phyloP scores from a whole-genome alignment of 2,113 vertebrate species.

The zebrafish (Danio rerio) region GRCz12tu NC_133184.1:39179001-39179500 shows the following conservation, averaged over 20 bases:
- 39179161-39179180: slow-evolving; percentile 63
- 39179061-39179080: slow-evolving; percentile 1
- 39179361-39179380: not conserved
- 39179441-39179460: too few relatives aligned
- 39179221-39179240: slow-evolving; percentile 62
- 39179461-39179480: too few relatives aligned
- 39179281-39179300: slow-evolving; percentile 45
- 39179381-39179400: too few relatives aligned
- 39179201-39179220: slow-evolving; percentile 64
- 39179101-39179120: slow-evolving; percentile 37
- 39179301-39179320: slow-evolving; percentile 27
- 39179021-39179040: too few relatives aligned
- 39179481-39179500: too few relatives aligned
- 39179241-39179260: slow-evolving; percentile 67
- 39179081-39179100: slow-evolving; percentile 22
- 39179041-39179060: not conserved
- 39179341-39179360: too few relatives aligned
- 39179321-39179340: slow-evolving; percentile 12
- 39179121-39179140: slow-evolving; percentile 29
- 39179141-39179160: slow-evolving; percentile 67
- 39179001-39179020: too few relatives aligned
- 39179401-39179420: too few relatives aligned
- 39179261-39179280: slow-evolving; percentile 57
- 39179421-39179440: too few relatives aligned
- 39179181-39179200: slow-evolving; percentile 63